Percentiles rank a stretch among this genome's conserved stretches.
These are phyloP conservation scores for western clawed frog (Xenopus tropicalis) DNA, from an alignment of 2,113 vertebrate genomes.

Conservation along the genomic window DNA sequence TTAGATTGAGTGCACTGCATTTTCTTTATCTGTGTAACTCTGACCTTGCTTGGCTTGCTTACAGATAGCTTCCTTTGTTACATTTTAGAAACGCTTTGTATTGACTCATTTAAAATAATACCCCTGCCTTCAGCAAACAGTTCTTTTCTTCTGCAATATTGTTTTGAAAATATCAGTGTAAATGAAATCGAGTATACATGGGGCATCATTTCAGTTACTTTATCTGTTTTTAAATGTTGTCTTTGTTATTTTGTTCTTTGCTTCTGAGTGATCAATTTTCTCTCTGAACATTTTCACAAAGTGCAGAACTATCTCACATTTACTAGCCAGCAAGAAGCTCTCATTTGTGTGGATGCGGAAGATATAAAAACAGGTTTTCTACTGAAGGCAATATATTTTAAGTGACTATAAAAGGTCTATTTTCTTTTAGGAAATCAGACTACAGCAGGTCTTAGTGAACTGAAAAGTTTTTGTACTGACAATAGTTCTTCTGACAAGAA, in stretches of 20 bases:
- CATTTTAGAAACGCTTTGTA: background rate
- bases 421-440: background rate
- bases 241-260: conserved; percentile 2
- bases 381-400: conserved; percentile 14
- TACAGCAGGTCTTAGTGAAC: conserved; percentile 9
- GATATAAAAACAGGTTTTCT: conserved; percentile 6
- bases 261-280: conserved; percentile 11
- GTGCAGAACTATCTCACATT: conserved; percentile 3
- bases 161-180: background rate
- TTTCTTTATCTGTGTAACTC: too few relatives aligned
- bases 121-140: background rate
- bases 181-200: background rate
- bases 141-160: too few relatives aligned
- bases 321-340: conserved; percentile 14
- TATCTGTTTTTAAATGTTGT: background rate
- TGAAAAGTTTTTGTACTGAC: background rate
- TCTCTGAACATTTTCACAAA: background rate
- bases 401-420: conserved; percentile 11
- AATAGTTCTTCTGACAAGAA: background rate
- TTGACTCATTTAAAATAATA: background rate
- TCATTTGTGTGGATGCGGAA: conserved; percentile 12
- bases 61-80: too few relatives aligned
- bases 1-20: too few relatives aligned
- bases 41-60: too few relatives aligned
- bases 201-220: background rate